Percentiles rank a stretch among this genome's conserved stretches.
Evolutionary conservation across 1,140 invertebrate genomes (phyloP).

Genomic region (Rhagoletis pomonella): DNA sequence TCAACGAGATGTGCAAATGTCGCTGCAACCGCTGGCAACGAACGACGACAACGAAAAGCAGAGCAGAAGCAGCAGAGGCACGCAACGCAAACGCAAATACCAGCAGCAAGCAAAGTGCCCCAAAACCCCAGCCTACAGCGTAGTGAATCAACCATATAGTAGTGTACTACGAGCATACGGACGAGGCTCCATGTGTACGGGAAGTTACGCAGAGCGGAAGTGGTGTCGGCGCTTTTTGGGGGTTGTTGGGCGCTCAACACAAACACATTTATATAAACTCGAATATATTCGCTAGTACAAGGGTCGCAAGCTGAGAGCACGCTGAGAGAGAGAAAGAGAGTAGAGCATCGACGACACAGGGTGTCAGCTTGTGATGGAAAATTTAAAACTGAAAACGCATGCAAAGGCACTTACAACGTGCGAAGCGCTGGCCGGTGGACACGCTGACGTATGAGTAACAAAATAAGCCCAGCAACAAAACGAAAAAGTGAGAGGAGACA

Average conservation of each 20-base stretch:
- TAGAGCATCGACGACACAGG: background rate
- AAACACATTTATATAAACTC: background rate
- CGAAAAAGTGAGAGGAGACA: background rate
- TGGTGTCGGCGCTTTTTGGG: slow-evolving; percentile 1
- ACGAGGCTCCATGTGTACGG: background rate
- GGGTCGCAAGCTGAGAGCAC: background rate
- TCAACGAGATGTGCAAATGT: slow-evolving; percentile 68
- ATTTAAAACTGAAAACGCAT: background rate
- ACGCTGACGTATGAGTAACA: slow-evolving; percentile 28
- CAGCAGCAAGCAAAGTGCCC: background rate
- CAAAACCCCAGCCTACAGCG: background rate
- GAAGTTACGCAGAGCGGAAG: slow-evolving; percentile 49
- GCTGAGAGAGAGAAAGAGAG: background rate
- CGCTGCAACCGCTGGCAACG: slow-evolving; percentile 42
- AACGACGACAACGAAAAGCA: slow-evolving; percentile 9
- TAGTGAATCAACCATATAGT: background rate
- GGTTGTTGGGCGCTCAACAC: background rate
- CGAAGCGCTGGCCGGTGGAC: background rate
- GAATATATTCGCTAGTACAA: background rate
- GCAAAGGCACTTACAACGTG: background rate
- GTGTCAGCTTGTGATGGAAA: background rate
- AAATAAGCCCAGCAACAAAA: slow-evolving; percentile 16
- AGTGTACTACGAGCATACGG: background rate
- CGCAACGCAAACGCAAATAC: background rate
- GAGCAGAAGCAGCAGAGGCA: background rate